A percentile compares a stretch with the other conserved stretches of the same genome.
Evolutionary conservation across 2,888 invertebrate species (phyloP).

Genomic region (Calliopum simillimum): DNA sequence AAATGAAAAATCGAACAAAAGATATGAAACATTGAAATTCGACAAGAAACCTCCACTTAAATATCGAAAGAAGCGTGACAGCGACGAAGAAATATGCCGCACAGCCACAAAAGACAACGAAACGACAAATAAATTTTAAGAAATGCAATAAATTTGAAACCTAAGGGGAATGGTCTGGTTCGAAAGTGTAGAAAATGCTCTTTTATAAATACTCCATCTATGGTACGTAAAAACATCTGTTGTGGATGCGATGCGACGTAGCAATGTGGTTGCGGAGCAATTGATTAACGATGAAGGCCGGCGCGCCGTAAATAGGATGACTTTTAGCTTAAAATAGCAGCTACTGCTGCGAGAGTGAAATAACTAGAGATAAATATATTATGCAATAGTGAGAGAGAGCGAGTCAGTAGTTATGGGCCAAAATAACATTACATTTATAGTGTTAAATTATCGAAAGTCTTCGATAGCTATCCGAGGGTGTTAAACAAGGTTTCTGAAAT

Average conservation of each 20-base stretch:
- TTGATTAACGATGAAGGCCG: no score
- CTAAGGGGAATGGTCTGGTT: conserved; percentile 10
- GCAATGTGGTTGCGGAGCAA: no score
- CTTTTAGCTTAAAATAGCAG: no score
- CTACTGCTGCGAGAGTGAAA: no score
- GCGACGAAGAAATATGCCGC: not conserved
- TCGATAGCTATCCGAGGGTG: no score
- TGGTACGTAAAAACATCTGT: conserved; percentile 24
- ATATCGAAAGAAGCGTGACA: not conserved
- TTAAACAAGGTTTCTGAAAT: no score
- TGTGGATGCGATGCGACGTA: not conserved
- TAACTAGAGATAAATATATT: no score
- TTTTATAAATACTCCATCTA: conserved; percentile 23
- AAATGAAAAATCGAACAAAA: conserved; percentile 1
- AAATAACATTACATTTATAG: no score
- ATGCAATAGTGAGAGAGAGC: no score
- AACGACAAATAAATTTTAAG: conserved; percentile 4
- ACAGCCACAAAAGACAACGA: conserved; percentile 13
- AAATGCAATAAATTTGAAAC: conserved; percentile 24
- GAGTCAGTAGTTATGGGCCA: no score
- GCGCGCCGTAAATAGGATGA: no score
- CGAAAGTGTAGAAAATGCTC: not conserved
- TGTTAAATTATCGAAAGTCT: no score
- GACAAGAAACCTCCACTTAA: not conserved
- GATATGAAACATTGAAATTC: not conserved